A percentile compares a stretch with the other conserved stretches of the same genome.
These are phyloP conservation scores for Thermophis baileyi DNA, from an alignment of 2,113 vertebrate species.

Conservation along the genomic window DNA sequence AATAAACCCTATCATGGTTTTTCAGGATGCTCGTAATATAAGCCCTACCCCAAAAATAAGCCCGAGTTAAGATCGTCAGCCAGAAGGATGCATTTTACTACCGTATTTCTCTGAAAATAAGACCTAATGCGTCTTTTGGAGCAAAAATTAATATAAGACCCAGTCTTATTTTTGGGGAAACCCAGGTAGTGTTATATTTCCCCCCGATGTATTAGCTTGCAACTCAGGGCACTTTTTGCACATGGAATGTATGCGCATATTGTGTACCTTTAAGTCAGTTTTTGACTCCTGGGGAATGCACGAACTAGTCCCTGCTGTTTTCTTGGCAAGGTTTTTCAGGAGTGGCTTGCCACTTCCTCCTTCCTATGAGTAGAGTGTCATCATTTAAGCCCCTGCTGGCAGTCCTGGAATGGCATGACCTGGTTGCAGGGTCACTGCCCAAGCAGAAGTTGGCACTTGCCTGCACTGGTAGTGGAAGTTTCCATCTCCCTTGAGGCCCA, in stretches of 20 bases:
- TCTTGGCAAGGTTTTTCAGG: neutral
- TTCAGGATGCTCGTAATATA: too few species aligned
- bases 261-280: neutral
- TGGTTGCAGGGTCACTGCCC: neutral
- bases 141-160: too few species aligned
- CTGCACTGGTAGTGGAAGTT: too few species aligned
- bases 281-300: neutral
- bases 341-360: neutral
- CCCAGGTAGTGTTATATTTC: neutral
- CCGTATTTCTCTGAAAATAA: too few species aligned
- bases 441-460: neutral
- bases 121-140: too few species aligned
- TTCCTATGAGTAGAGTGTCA: neutral
- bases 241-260: neutral
- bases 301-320: neutral
- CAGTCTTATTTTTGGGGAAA: too few species aligned
- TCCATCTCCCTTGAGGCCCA: neutral
- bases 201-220: neutral
- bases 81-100: too few species aligned
- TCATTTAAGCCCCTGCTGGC: neutral
- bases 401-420: neutral
- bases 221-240: neutral
- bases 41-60: too few species aligned
- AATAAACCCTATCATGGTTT: too few species aligned
- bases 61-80: too few species aligned